Conservation (phyloP, 1,140 invertebrate genomes). For the Drosophila nigromelanica region DNA sequence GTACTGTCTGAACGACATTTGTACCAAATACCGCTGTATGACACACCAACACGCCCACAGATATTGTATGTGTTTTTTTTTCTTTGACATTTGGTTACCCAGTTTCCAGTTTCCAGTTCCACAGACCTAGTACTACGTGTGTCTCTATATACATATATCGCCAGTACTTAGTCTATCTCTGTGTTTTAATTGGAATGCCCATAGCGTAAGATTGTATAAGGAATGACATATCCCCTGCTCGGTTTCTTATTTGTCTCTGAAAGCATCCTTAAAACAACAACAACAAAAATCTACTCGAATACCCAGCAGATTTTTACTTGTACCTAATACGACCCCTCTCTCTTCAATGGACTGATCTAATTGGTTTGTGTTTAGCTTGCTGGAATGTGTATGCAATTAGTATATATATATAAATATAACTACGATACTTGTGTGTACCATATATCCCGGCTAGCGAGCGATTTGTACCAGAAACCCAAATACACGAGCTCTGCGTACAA, state of each 20-base stretch:
- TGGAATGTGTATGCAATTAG: conserved; percentile 72
- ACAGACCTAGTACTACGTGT: conserved; percentile 43
- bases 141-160: conserved; percentile 22
- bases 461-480: conserved; percentile 44
- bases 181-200: conserved; percentile 46
- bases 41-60: conserved; percentile 43
- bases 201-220: conserved; percentile 46
- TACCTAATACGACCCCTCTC: conserved; percentile 32
- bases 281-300: conserved; percentile 10
- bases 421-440: conserved; percentile 31
- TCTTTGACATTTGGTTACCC: conserved; percentile 58
- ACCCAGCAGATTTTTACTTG: conserved; percentile 41
- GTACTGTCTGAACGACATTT: conserved; percentile 56
- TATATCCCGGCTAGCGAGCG: conserved; percentile 25
- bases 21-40: conserved; percentile 28
- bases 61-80: conserved; percentile 46
- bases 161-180: conserved; percentile 47
- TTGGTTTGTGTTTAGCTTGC: conserved; percentile 60
- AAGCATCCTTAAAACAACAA: conserved; percentile 45
- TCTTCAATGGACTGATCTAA: conserved; percentile 34
- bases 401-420: conserved; percentile 28
- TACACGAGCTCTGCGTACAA: conserved; percentile 33
- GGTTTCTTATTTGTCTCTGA: conserved; percentile 26
- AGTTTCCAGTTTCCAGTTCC: conserved; percentile 58
- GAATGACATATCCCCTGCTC: conserved; percentile 62